A percentile compares a stretch with the other conserved stretches of the same genome.
These are phyloP conservation scores for Holotrichia oblita DNA, from an alignment of 1,140 invertebrate species.

Conservation along the genomic window DNA sequence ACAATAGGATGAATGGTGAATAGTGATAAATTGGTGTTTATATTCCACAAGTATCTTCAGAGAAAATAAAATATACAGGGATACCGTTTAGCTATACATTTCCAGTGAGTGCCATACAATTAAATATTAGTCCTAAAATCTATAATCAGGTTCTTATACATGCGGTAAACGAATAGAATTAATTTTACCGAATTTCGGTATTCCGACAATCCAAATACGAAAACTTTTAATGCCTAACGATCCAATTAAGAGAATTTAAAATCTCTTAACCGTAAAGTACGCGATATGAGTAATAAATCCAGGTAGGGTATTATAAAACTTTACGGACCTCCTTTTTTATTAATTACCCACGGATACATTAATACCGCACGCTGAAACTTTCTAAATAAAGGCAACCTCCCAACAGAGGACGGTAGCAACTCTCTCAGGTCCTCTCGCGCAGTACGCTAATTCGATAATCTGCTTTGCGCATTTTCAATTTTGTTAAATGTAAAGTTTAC, in stretches of 20 bases:
- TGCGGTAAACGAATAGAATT: not conserved
- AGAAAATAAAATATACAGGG: too few relatives aligned
- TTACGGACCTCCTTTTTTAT: constrained; percentile 24
- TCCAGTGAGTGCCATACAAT: too few relatives aligned
- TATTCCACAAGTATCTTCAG: too few relatives aligned
- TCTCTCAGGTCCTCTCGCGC: not conserved
- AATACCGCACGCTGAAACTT: constrained; percentile 10
- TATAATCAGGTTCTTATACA: not conserved
- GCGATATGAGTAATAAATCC: constrained; percentile 35
- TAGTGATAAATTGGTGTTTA: too few relatives aligned
- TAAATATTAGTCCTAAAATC: too few relatives aligned
- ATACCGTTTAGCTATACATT: too few relatives aligned
- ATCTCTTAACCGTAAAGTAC: constrained; percentile 1
- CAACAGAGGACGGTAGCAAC: constrained; percentile 2
- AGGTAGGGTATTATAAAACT: constrained; percentile 36
- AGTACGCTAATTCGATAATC: constrained; percentile 35
- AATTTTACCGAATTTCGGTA: not conserved
- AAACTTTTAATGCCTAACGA: constrained; percentile 27
- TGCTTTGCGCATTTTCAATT: constrained; percentile 41
- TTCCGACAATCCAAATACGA: not conserved
- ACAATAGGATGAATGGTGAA: too few relatives aligned
- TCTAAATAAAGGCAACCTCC: constrained; percentile 22
- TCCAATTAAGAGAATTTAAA: constrained; percentile 37
- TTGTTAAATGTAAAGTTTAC: constrained; percentile 39
- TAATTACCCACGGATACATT: constrained; percentile 33